Base-by-base conservation (phyloP, 2,113 vertebrate genomes). In the Chaetops frenatus region DNA sequence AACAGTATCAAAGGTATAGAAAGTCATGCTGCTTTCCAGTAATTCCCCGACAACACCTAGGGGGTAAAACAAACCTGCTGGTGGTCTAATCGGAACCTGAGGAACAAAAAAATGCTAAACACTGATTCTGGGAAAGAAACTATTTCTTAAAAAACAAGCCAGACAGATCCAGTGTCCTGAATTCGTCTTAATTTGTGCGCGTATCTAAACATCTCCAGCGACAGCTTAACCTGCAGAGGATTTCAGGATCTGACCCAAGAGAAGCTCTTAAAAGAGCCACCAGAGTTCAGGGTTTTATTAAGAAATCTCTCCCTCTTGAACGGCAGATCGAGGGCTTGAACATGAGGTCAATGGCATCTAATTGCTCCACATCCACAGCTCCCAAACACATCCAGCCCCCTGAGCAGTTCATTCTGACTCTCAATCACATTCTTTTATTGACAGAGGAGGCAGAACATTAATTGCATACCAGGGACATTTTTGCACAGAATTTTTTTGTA, bases 11-110 rank as follows among this genome's bases (percentile, higher is more conserved):
- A 95, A 95, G 92, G 44, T 58, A 84, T 8, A 88, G 66, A 93
- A 95, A 92, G 65, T 29, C 28, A 5, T 80, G 62, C 22, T 90
- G 85, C 85, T 94, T 96, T 95, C 93, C 94, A 96, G 94, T 90
- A 95, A 96, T 92, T 81, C 86, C 77, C 78, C 60, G 77, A 31
- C 81, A 96, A 90, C 72, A 95, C 93, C 93, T 95, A 93, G 76
- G 79, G 80, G 92, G 86, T 95, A 72, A 91, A 96, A 93, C 45
- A 90, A 93, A 74, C 57, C 86, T 86, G 90, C 72, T 88, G 93
- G 93, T 96, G 88, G 95, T 94, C 95, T 90, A 13, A 86, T 51
- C 44, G 65, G 82, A 92, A 40, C 42, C n/a, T 45, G 20, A 70
- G 25, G 64, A 70, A 56, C 22, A 70, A 70, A 77, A 90, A 77